Conservation (phyloP, 2,797 vertebrate species). For the Aotus griseimembra region DNA sequence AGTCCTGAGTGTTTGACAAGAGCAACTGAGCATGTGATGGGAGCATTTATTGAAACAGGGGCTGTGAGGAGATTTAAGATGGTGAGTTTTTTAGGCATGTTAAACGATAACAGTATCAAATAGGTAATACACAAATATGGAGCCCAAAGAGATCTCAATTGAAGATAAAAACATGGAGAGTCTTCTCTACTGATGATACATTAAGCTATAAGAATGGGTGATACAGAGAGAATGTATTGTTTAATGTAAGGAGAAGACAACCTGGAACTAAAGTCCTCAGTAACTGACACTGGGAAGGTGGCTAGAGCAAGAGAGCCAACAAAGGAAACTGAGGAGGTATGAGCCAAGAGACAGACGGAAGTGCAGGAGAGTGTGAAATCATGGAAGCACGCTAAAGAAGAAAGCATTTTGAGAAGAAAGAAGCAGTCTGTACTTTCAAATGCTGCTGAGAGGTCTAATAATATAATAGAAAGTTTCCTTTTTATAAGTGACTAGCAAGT, state of each 20-base stretch:
- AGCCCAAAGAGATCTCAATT: neutral
- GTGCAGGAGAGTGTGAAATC: neutral
- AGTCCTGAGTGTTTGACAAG: neutral
- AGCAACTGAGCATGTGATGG: neutral
- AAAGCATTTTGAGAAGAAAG: constrained; percentile 19
- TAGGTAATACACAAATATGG: neutral
- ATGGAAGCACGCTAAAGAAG: neutral
- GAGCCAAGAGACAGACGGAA: neutral
- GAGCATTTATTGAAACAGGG: constrained; percentile 4
- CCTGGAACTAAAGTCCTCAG: neutral
- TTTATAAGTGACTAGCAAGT: neutral
- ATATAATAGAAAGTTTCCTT: neutral
- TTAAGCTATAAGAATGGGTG: neutral
- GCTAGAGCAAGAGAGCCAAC: neutral
- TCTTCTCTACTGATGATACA: neutral
- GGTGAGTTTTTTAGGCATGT: constrained; percentile 32
- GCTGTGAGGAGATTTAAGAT: neutral
- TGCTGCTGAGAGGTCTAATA: neutral
- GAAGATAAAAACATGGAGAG: neutral
- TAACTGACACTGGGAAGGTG: neutral
- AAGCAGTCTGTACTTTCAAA: neutral
- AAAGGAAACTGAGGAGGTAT: neutral
- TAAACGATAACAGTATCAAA: neutral
- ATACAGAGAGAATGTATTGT: neutral
- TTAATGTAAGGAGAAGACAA: neutral